Conservation (phyloP, 2,113 vertebrate genomes). For the Gambusia affinis region DNA sequence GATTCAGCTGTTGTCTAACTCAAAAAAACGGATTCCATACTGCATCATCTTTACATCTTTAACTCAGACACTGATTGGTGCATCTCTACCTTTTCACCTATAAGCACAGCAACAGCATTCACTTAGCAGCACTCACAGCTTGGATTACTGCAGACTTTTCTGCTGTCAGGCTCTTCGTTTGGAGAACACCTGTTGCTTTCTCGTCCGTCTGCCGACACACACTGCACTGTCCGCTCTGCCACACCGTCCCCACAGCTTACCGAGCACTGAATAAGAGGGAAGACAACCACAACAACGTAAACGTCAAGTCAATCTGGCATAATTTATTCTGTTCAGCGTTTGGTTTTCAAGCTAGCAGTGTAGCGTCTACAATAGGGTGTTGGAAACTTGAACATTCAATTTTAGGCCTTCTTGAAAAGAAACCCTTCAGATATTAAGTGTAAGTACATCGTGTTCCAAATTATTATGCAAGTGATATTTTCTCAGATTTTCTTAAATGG, state of each 20-base stretch:
- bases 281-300: background rate
- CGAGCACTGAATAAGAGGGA: slow-evolving; percentile 83
- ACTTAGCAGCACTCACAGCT: slow-evolving; percentile 84
- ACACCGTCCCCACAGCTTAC: slow-evolving; percentile 88
- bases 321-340: background rate
- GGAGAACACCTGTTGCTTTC: slow-evolving; percentile 79
- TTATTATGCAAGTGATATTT: too few relatives aligned
- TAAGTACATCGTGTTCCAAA: too few relatives aligned
- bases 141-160: slow-evolving; percentile 83
- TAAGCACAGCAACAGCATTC: background rate
- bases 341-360: background rate
- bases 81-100: background rate
- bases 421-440: too few relatives aligned
- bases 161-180: slow-evolving; percentile 83
- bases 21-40: too few relatives aligned
- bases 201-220: slow-evolving; percentile 82
- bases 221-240: slow-evolving; percentile 89
- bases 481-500: too few relatives aligned
- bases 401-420: too few relatives aligned
- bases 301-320: background rate
- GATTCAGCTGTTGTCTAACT: too few relatives aligned
- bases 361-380: background rate
- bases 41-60: background rate
- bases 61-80: background rate
- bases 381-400: too few relatives aligned